phyloP scores from a whole-genome alignment of 37 sponge, comb jelly and placozoan species.

The Cladorhizidae sp. region DNA sequence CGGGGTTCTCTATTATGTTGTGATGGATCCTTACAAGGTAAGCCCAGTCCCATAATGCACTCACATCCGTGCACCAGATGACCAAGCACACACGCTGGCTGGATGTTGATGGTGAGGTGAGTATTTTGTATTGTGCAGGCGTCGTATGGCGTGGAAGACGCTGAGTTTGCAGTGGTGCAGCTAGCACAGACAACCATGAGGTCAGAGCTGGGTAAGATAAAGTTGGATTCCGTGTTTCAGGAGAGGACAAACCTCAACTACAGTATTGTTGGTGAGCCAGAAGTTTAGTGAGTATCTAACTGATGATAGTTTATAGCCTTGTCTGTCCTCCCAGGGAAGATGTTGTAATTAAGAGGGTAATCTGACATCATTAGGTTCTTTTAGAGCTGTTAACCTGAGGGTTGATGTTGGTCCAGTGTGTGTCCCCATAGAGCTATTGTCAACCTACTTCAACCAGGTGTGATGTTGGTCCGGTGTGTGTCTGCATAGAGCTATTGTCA shows the following conservation, averaged over 20 bases:
- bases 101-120: not conserved
- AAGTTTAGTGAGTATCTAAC: not conserved
- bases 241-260: conserved; percentile 88
- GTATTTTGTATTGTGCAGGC: conserved; percentile 42
- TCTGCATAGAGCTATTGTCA: no score
- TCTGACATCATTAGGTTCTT: no score
- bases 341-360: no score
- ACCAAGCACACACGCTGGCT: no score
- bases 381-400: no score
- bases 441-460: no score
- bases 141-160: conserved; percentile 97
- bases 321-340: no score
- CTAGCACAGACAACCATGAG: conserved; percentile 99
- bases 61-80: not conserved
- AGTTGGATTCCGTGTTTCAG: conserved; percentile 93
- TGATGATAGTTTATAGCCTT: not conserved
- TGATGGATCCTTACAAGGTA: conserved; percentile 86
- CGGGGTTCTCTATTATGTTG: conserved; percentile 92
- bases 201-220: conserved; percentile 95
- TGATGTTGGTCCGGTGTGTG: no score
- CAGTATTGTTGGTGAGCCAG: conserved; percentile 87
- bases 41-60: not conserved
- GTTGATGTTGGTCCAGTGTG: no score
- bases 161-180: conserved; percentile 94
- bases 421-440: no score